Base-by-base conservation (phyloP, 1,140 invertebrate species). In the Camponotus pennsylvanicus region DNA sequence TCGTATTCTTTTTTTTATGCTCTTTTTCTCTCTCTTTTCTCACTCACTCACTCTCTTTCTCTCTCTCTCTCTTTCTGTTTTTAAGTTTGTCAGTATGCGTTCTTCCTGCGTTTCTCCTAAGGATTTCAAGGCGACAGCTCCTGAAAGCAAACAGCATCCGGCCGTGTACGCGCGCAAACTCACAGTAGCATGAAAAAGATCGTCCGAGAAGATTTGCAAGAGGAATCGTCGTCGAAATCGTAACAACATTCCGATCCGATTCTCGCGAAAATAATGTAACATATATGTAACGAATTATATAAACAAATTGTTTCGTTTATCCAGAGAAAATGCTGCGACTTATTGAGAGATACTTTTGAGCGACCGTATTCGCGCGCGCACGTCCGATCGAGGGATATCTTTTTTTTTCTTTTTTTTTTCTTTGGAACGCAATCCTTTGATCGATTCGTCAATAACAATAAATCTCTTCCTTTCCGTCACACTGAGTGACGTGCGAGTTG, bases 101-200 rank as follows among this genome's bases (percentile, higher is more conserved):
- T 90, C 91, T 92, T 91, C 92, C 91, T 91, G 87, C 87, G 89
- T 92, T 88, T 93, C 92, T 88, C 91, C 92, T 93, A 95, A 95
- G 93, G 91, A 94, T 94, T 95, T 95, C 94, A 95, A 94, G 95
- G 95, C 91, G 95, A 95, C 94, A 95, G 94, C 94, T 95, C 95
- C 95, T 95, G 95, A 95, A 95, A 95, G 88, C 94, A 95, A 94
- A 95, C 92, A 93, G 83, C 80, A 90, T 92, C 91, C 92, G 92
- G 91, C 91, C 93, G 92, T 94, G 92, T 93, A 93, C 92, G 93
- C 93, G 88, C 88, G 83, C 91, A 85, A 84, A 87, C 52, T 86
- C 71, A 75, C 63, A 89, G 75, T 78, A 69, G 63, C 80, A 64
- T 64, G 78, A 73, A 63, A 80, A 86, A 40, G 32, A 66, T 85